Evolutionary conservation across 2,797 vertebrate species (phyloP).

Genomic region (Gephyroberyx darwinii): DNA sequence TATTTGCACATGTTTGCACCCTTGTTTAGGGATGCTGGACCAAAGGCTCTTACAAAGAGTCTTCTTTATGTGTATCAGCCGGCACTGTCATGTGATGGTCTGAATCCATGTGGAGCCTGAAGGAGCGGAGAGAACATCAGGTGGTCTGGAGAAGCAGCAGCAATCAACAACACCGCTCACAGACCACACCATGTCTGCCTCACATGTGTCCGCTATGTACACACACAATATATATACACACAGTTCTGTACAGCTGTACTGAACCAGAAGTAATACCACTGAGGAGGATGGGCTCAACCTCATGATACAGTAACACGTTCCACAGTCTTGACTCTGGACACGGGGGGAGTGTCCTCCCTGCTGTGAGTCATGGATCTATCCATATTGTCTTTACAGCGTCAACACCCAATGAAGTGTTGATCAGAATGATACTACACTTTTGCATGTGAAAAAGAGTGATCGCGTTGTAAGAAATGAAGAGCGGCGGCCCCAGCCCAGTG

Average conservation of each 20-base stretch:
- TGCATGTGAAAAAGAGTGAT: slow-evolving; percentile 57
- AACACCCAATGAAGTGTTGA: slow-evolving; percentile 37
- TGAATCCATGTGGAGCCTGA: slow-evolving; percentile 66
- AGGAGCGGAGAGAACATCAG: slow-evolving; percentile 55
- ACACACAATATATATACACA: slow-evolving; percentile 13
- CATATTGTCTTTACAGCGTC: slow-evolving; percentile 28
- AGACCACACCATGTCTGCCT: slow-evolving; percentile 28
- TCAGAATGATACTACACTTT: slow-evolving; percentile 46
- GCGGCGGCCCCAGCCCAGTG: slow-evolving; percentile 34
- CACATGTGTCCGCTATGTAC: slow-evolving; percentile 41
- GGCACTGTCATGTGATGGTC: slow-evolving; percentile 72
- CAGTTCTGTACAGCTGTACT: slow-evolving; percentile 8
- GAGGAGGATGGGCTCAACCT: slow-evolving; percentile 45
- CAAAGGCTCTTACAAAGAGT: slow-evolving; percentile 66
- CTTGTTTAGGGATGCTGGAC: neutral
- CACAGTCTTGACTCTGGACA: slow-evolving; percentile 53
- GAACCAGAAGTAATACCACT: slow-evolving; percentile 32
- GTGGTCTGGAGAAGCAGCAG: slow-evolving; percentile 46
- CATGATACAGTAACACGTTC: slow-evolving; percentile 56
- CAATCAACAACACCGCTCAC: slow-evolving; percentile 20
- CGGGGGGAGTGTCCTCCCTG: slow-evolving; percentile 47
- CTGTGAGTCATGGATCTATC: slow-evolving; percentile 47
- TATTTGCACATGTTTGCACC: slow-evolving; percentile 16
- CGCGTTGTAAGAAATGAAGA: slow-evolving; percentile 4
- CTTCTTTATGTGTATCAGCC: slow-evolving; percentile 58